Evolutionary conservation across 1,140 invertebrate species (phyloP).

Genomic region (Diabrotica undecimpunctata): DNA sequence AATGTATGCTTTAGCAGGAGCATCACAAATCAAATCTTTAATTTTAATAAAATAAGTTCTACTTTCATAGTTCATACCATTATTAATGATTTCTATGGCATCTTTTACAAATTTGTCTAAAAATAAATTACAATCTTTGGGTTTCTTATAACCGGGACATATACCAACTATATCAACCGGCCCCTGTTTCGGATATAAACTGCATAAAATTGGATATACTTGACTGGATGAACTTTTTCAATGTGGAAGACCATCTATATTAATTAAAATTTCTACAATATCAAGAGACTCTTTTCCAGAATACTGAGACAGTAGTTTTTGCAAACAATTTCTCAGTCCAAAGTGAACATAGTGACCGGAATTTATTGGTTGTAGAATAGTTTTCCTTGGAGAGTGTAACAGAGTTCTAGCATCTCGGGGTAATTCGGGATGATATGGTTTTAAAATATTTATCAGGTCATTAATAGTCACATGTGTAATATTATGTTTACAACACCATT

Average conservation of each 20-base stretch:
- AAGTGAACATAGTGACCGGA: background rate
- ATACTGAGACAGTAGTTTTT: background rate
- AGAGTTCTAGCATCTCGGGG: slow-evolving; percentile 4
- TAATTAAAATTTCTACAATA: background rate
- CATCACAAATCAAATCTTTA: too few species aligned
- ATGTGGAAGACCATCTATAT: too few species aligned
- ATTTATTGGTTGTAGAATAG: too few species aligned
- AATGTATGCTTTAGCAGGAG: too few species aligned
- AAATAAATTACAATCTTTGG: too few species aligned
- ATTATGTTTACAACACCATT: background rate
- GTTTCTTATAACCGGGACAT: too few species aligned
- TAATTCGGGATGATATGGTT: background rate
- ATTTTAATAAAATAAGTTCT: too few species aligned
- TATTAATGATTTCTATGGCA: too few species aligned
- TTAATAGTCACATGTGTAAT: background rate
- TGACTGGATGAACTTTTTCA: background rate
- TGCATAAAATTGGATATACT: background rate
- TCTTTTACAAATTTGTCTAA: too few species aligned
- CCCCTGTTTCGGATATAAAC: background rate
- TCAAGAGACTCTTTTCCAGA: background rate
- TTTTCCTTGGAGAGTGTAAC: background rate
- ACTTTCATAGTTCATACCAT: too few species aligned
- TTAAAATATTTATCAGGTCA: background rate
- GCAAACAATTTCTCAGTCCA: background rate
- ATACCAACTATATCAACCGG: background rate